Conservation (phyloP, 1,140 invertebrate genomes). For the Drosophila subobscura region DNA sequence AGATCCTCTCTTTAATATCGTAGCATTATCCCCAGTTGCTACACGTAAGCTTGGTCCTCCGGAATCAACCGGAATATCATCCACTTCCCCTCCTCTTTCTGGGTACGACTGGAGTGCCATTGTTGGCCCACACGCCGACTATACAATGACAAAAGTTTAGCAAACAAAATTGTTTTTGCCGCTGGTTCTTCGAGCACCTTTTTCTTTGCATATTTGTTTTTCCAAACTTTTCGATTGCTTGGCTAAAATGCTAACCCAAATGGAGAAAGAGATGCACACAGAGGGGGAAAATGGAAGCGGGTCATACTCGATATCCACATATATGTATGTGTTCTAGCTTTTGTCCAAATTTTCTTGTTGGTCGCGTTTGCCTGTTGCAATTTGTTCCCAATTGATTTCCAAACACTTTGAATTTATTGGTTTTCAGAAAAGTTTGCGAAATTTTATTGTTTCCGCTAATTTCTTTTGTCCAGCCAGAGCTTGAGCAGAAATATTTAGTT, state of each 20-base stretch:
- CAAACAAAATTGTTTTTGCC: constrained; percentile 73
- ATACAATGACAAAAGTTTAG: constrained; percentile 73
- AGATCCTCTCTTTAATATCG: too few relatives aligned
- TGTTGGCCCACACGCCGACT: constrained; percentile 24
- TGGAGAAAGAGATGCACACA: constrained; percentile 13
- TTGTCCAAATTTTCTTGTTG: constrained; percentile 21
- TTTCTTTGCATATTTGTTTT: constrained; percentile 80
- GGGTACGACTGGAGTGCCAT: constrained; percentile 49
- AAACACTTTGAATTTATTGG: constrained; percentile 80
- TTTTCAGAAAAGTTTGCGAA: constrained; percentile 72
- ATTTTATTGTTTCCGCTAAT: constrained; percentile 82
- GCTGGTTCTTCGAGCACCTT: constrained; percentile 60
- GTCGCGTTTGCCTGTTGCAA: constrained; percentile 67
- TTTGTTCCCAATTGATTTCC: constrained; percentile 80
- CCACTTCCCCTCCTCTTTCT: background rate
- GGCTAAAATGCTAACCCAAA: constrained; percentile 57
- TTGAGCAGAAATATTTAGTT: constrained; percentile 11
- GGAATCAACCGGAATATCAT: too few relatives aligned
- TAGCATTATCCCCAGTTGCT: too few relatives aligned
- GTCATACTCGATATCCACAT: background rate
- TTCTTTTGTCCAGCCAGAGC: constrained; percentile 66
- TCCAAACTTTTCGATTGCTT: constrained; percentile 73
- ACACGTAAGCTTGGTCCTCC: too few relatives aligned
- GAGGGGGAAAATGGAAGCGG: background rate
- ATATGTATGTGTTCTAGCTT: constrained; percentile 29